phyloP scores from a whole-genome alignment of 2,888 invertebrate genomes.

The Tanaodytes sp. region DNA sequence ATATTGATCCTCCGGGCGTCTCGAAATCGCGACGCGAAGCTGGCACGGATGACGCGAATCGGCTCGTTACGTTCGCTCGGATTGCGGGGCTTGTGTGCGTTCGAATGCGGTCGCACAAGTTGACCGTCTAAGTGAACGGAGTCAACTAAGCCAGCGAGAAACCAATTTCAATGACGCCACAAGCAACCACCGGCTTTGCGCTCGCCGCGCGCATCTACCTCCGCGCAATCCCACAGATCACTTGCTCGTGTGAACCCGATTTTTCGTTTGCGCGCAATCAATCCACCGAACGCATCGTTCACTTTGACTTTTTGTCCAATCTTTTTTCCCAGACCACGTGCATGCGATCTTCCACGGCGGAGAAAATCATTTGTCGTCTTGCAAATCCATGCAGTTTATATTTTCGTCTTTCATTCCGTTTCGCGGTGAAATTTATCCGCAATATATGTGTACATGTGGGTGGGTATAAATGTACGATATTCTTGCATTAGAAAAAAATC shows the following conservation, averaged over 20 bases:
- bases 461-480: too few relatives aligned
- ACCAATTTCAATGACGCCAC: slow-evolving; percentile 48
- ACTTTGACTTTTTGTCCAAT: slow-evolving; percentile 8
- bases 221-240: slow-evolving; percentile 22
- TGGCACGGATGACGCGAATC: slow-evolving; percentile 29
- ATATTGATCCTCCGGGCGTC: slow-evolving; percentile 32
- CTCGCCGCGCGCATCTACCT: slow-evolving; percentile 31
- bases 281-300: not conserved
- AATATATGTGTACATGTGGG: too few relatives aligned
- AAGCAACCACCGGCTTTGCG: slow-evolving; percentile 28
- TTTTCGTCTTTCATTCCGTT: too few relatives aligned
- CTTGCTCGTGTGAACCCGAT: slow-evolving; percentile 7
- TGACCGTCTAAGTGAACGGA: slow-evolving; percentile 45
- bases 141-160: slow-evolving; percentile 44
- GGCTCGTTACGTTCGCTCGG: slow-evolving; percentile 20
- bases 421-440: too few relatives aligned
- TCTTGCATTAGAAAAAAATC: too few relatives aligned
- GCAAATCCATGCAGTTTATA: too few relatives aligned
- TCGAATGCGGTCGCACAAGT: slow-evolving; percentile 17
- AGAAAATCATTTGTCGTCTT: too few relatives aligned
- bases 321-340: too few relatives aligned
- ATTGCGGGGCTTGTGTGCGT: not conserved
- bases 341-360: too few relatives aligned
- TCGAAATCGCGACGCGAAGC: slow-evolving; percentile 27
- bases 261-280: slow-evolving; percentile 10